These are phyloP conservation scores for Aethina tumida DNA, from an alignment of 1,140 invertebrate species.

Conservation along the genomic window DNA sequence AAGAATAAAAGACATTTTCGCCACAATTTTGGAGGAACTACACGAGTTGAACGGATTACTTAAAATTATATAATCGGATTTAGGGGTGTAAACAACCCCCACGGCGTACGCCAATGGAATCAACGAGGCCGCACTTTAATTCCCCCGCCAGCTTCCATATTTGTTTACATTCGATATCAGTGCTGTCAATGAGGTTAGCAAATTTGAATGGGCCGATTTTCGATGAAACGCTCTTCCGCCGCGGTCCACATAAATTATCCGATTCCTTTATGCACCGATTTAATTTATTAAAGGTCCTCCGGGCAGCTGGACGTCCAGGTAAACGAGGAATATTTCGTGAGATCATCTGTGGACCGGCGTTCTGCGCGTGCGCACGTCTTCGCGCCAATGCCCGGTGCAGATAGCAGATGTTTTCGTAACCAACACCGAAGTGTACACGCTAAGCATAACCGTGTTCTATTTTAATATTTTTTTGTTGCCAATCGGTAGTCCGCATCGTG, in stretches of 20 bases:
- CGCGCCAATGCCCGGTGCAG: constrained; percentile 37
- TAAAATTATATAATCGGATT: no score
- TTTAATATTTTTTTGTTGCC: constrained; percentile 18
- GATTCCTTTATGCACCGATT: constrained; percentile 6
- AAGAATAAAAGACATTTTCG: no score
- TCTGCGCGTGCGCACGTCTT: constrained; percentile 30
- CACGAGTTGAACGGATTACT: no score
- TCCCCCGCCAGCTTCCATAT: no score
- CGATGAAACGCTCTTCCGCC: not conserved
- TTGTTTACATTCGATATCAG: constrained; percentile 29
- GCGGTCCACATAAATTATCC: constrained; percentile 6
- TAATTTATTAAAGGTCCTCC: constrained; percentile 8
- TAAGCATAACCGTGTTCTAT: constrained; percentile 10
- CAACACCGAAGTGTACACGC: constrained; percentile 20
- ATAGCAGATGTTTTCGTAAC: constrained; percentile 37
- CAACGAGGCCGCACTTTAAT: no score
- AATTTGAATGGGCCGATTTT: constrained; percentile 3
- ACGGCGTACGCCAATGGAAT: no score
- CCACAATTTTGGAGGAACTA: no score
- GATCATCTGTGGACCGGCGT: constrained; percentile 28
- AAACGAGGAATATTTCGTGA: constrained; percentile 9
- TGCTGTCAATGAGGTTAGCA: constrained; percentile 12
- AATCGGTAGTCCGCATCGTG: constrained; percentile 5
- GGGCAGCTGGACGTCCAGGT: constrained; percentile 12
- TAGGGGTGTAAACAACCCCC: no score